Conservation (phyloP, 1,140 invertebrate genomes). For the Tetraneura akinire region DNA sequence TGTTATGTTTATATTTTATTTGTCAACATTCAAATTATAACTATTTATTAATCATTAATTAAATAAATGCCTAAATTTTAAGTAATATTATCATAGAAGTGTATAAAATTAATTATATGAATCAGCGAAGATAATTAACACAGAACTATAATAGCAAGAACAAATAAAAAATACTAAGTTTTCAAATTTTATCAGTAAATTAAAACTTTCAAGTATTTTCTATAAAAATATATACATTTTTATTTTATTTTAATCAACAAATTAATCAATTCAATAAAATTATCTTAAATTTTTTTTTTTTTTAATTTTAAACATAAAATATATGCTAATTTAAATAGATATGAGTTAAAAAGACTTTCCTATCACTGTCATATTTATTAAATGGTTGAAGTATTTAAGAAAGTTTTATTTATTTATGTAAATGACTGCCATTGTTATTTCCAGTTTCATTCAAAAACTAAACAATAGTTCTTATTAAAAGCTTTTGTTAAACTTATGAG, state of each 20-base stretch:
- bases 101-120: too few relatives aligned
- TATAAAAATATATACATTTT: neutral
- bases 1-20: neutral
- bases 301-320: too few relatives aligned
- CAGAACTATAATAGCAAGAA: too few relatives aligned
- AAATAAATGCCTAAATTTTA: too few relatives aligned
- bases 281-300: slow-evolving; percentile 5
- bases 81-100: too few relatives aligned
- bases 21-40: neutral
- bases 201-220: neutral
- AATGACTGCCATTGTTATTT: slow-evolving; percentile 27
- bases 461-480: slow-evolving; percentile 31
- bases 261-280: neutral
- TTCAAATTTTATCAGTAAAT: neutral
- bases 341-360: neutral
- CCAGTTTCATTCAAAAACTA: slow-evolving; percentile 1
- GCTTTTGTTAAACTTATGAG: neutral
- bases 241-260: neutral
- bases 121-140: too few relatives aligned
- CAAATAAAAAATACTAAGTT: too few relatives aligned
- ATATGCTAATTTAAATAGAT: too few relatives aligned
- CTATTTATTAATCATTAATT: too few relatives aligned
- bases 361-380: neutral
- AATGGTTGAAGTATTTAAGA: slow-evolving; percentile 5
- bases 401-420: slow-evolving; percentile 22